Base-by-base conservation (phyloP, 2,888 invertebrate species). In the Monochamus alternatus region DNA sequence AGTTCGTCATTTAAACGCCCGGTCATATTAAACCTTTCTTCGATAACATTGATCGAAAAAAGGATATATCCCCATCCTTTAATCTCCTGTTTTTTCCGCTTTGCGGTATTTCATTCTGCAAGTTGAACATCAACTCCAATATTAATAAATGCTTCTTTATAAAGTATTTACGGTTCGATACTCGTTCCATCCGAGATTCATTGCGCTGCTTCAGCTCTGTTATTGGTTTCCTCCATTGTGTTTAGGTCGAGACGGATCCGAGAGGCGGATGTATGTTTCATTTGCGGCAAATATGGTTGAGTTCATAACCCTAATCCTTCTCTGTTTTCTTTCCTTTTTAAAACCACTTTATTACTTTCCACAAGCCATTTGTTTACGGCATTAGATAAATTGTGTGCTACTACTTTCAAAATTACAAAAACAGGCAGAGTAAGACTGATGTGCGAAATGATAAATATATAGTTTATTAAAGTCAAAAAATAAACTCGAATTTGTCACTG, bases 101-200 rank as follows among this genome's bases (percentile, higher is more conserved):
- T 14, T 12, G 66, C 12, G n/a, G 43, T 68, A 68, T 68, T 68
- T 68, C 68, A 64, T 30, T 22, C 44, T 30, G n/a, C 68, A 32
- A 14, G 14, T 22, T 59, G 9, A 10, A 47, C 60, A 63, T 67
- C 84, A 81, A 81, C 80, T 84, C 82, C 84, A 81, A 84, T 84
- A 84, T 84, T 84, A 84, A 84, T 84, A 84, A 84, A 84, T 84
- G 83, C 82, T 82, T 83, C 84, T 82, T 83, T 83, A 82, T 82
- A 83, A 82, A 64, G 68, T 47, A 69, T 69, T 69, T 60, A 60
- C 69, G 69, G 44, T 69, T 51, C 43, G 60, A 69, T 69, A 47
- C 31, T 44, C 60, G 69, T 47, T 47, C 43, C 51, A 14, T 74
- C 67, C 43, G 74, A 76, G 73, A 74, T 76, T 74, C 71, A 71